These are phyloP conservation scores for Venustoraphidia nigricollis DNA, from an alignment of 2,888 invertebrate species.

Conservation along the genomic window DNA sequence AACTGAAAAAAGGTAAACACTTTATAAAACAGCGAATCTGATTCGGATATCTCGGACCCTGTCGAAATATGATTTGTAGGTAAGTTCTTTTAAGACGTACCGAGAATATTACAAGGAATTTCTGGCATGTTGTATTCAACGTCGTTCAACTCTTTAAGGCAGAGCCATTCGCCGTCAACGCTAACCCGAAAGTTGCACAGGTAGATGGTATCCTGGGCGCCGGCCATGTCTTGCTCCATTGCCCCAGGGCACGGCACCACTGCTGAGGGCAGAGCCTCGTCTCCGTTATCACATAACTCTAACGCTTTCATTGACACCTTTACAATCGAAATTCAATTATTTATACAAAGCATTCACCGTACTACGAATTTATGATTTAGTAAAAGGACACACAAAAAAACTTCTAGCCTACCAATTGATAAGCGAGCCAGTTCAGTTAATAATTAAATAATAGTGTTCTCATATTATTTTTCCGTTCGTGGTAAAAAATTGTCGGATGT, in stretches of 20 bases:
- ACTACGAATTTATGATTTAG: no score
- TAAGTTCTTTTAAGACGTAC: conserved; percentile 21
- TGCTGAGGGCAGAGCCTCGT: not conserved
- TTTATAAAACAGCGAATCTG: no score
- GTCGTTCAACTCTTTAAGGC: conserved; percentile 85
- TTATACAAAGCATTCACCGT: no score
- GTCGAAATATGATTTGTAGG: not conserved
- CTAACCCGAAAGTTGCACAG: conserved; percentile 94
- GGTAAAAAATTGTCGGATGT: no score
- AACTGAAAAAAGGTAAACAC: no score
- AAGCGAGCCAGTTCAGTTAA: no score
- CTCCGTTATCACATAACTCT: conserved; percentile 13
- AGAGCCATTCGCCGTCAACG: conserved; percentile 94
- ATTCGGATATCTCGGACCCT: conserved; percentile 1
- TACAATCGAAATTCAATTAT: no score
- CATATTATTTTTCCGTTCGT: no score
- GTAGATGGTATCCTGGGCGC: conserved; percentile 92
- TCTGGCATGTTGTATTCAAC: conserved; percentile 59
- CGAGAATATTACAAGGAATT: conserved; percentile 39
- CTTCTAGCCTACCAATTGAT: no score
- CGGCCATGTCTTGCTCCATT: conserved; percentile 55
- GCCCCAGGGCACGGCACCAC: conserved; percentile 16
- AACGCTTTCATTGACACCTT: conserved; percentile 23
- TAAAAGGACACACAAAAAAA: no score
- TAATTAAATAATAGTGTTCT: no score